Evolutionary conservation across 2,113 vertebrate genomes (phyloP).

Genomic region (Clarias gariepinus): DNA sequence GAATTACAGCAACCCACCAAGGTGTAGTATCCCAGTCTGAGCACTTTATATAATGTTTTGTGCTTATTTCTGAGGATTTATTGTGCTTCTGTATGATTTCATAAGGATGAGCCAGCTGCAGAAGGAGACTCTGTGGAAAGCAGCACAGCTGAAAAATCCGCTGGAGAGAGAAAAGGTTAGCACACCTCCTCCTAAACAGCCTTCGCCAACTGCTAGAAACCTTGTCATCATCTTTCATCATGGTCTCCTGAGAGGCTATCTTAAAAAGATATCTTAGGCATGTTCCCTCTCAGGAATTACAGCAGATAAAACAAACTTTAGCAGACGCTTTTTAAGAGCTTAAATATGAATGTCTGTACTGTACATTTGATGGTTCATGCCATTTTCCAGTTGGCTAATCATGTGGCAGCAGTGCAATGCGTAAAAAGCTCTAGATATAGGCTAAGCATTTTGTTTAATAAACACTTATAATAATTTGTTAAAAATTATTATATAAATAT

Average conservation of each 20-base stretch:
- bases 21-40: constrained; percentile 52
- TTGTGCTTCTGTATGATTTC: neutral
- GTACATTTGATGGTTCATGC: neutral
- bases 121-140: constrained; percentile 81
- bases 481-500: neutral
- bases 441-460: neutral
- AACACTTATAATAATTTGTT: no score
- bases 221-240: constrained; percentile 62
- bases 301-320: constrained; percentile 9
- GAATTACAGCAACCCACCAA: constrained; percentile 48
- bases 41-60: neutral
- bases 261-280: neutral
- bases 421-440: neutral
- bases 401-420: neutral
- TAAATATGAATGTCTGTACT: neutral
- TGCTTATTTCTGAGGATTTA: neutral
- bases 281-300: neutral
- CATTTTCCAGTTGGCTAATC: neutral
- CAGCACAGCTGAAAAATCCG: constrained; percentile 78
- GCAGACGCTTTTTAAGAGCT: neutral
- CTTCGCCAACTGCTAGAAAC: constrained; percentile 57
- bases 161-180: constrained; percentile 71
- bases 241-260: constrained; percentile 29
- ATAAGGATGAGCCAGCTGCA: constrained; percentile 63
- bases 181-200: constrained; percentile 57